phyloP scores from a whole-genome alignment of 2,797 vertebrate genomes.

The Coilia nasus region DNA sequence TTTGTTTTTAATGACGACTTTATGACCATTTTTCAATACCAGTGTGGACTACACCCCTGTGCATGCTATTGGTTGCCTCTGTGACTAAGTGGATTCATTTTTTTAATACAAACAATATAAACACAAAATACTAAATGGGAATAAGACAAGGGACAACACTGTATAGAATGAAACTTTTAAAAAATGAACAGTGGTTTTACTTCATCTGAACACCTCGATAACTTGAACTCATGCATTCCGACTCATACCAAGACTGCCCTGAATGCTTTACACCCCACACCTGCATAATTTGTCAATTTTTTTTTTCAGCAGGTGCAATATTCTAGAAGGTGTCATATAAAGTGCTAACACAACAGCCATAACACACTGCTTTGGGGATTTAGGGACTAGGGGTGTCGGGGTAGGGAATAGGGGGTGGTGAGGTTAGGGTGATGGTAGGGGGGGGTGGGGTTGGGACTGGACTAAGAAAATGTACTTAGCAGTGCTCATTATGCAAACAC shows the following conservation, averaged over 20 bases:
- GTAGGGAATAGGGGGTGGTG: no score
- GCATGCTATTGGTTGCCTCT: conserved; percentile 23
- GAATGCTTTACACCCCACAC: neutral
- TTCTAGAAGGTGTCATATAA: conserved; percentile 16
- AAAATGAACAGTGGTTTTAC: conserved; percentile 19
- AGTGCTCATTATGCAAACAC: conserved; percentile 25
- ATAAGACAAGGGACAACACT: conserved; percentile 18
- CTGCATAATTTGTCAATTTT: neutral
- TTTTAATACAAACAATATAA: conserved; percentile 21
- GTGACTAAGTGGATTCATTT: conserved; percentile 20
- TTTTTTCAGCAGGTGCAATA: neutral
- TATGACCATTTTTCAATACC: conserved; percentile 27
- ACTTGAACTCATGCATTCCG: conserved; percentile 12
- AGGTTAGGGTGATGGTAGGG: no score
- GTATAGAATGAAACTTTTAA: conserved; percentile 18
- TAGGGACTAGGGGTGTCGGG: neutral
- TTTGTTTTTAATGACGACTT: conserved; percentile 20
- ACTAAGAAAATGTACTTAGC: conserved; percentile 16
- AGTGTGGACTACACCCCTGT: conserved; percentile 25
- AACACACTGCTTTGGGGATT: conserved; percentile 14
- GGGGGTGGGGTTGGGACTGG: neutral
- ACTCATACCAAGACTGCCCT: neutral
- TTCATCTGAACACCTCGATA: conserved; percentile 7
- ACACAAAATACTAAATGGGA: conserved; percentile 21
- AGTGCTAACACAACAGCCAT: conserved; percentile 21